These are phyloP conservation scores for Nycteola revayana DNA, from an alignment of 2,888 invertebrate genomes.

Conservation along the genomic window DNA sequence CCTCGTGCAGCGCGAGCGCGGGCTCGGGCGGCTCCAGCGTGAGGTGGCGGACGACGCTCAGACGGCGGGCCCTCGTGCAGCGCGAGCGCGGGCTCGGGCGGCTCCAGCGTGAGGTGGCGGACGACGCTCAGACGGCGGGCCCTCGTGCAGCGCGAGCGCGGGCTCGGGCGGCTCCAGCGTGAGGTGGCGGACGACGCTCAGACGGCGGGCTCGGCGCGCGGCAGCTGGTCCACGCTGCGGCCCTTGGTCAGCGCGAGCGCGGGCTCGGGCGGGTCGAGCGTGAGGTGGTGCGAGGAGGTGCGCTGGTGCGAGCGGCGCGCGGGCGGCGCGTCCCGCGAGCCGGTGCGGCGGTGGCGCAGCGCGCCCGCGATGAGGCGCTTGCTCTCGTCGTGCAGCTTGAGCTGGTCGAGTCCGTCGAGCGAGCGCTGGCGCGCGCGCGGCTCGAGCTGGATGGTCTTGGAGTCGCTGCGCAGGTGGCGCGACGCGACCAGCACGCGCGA, in stretches of 20 bases:
- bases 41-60: no score
- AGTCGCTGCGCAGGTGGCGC: slow-evolving; percentile 83
- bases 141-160: no score
- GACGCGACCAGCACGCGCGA: slow-evolving; percentile 77
- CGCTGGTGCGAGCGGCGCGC: slow-evolving; percentile 58
- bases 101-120: no score
- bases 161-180: no score
- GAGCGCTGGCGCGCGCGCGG: slow-evolving; percentile 75
- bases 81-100: slow-evolving; percentile 76
- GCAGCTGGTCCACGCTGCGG: slow-evolving; percentile 68
- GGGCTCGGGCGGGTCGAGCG: slow-evolving; percentile 66
- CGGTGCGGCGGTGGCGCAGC: slow-evolving; percentile 83
- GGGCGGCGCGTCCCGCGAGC: slow-evolving; percentile 79
- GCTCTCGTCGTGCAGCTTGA: slow-evolving; percentile 70
- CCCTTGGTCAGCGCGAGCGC: slow-evolving; percentile 64
- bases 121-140: background rate
- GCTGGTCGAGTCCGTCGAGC: slow-evolving; percentile 66
- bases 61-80: slow-evolving; percentile 65
- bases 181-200: background rate
- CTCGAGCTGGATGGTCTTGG: slow-evolving; percentile 84
- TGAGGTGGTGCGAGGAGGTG: slow-evolving; percentile 74
- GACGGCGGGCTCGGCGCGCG: background rate
- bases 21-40: no score
- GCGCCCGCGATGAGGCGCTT: slow-evolving; percentile 68
- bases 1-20: no score